Percentiles rank a stretch among this genome's conserved stretches.
Conservation (phyloP, 2,797 vertebrate species). For the Phrynocephalus forsythii region DNA sequence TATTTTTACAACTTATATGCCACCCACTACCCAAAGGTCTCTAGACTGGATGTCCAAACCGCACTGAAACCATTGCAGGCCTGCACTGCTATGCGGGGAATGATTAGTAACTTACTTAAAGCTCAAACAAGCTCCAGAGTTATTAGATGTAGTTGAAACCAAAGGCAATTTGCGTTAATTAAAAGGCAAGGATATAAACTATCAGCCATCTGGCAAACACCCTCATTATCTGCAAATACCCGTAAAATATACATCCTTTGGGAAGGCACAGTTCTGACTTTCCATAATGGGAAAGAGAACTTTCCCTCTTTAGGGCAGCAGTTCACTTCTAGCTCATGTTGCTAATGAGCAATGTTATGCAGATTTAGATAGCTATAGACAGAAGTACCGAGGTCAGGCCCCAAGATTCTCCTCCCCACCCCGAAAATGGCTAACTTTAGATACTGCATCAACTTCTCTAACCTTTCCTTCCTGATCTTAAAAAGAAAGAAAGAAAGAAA, state of each 20-base stretch:
- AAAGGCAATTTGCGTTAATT: constrained; percentile 38
- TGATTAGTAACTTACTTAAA: constrained; percentile 32
- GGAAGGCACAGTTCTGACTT: constrained; percentile 19
- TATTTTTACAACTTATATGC: too few relatives aligned
- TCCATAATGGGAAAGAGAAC: constrained; percentile 10
- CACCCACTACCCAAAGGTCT: too few relatives aligned
- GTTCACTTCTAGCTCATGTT: not conserved
- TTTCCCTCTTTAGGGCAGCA: not conserved
- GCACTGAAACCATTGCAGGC: not conserved
- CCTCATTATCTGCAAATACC: constrained; percentile 20
- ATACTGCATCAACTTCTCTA: too few relatives aligned
- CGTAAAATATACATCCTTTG: constrained; percentile 23
- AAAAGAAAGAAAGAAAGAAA: too few relatives aligned
- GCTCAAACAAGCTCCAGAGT: constrained; percentile 3
- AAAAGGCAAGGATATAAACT: constrained; percentile 22
- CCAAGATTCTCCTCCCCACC: too few relatives aligned
- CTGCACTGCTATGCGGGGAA: not conserved
- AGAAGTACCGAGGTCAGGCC: too few relatives aligned
- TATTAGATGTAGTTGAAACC: constrained; percentile 30
- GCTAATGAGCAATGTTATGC: not conserved
- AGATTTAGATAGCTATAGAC: too few relatives aligned
- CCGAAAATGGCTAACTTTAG: too few relatives aligned
- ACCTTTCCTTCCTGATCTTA: too few relatives aligned
- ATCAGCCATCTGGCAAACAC: constrained; percentile 37
- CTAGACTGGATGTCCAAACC: not conserved